Evolutionary conservation across 2,888 invertebrate species (phyloP).

Genomic region (Phengaris alcon): DNA sequence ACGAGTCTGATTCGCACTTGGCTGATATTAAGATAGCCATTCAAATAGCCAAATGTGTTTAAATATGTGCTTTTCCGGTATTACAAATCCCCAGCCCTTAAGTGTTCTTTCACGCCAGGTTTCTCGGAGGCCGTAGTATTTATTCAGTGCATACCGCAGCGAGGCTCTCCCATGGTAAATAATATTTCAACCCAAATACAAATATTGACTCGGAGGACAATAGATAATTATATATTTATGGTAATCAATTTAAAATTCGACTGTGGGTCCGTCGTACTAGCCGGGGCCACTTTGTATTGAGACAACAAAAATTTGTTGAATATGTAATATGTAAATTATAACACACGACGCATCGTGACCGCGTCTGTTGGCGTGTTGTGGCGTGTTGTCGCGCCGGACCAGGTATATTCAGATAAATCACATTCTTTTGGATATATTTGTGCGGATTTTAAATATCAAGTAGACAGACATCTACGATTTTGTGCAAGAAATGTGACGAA

Average conservation of each 20-base stretch:
- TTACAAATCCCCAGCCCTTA: no score
- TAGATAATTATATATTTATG: background rate
- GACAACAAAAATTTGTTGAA: constrained; percentile 24
- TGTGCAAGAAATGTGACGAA: no score
- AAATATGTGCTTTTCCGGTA: no score
- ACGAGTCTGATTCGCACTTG: no score
- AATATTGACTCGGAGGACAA: constrained; percentile 6
- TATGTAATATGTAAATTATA: constrained; percentile 23
- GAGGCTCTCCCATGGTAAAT: background rate
- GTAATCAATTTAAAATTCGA: no score
- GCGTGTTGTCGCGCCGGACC: background rate
- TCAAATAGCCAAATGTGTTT: no score
- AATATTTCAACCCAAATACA: constrained; percentile 5
- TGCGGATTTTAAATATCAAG: background rate
- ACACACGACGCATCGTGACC: constrained; percentile 11
- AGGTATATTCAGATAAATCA: background rate
- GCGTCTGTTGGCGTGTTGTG: background rate
- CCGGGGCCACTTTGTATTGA: constrained; percentile 21
- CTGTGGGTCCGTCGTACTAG: background rate
- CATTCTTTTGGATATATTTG: background rate
- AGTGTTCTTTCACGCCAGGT: background rate
- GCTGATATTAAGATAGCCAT: no score
- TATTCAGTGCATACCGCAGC: background rate
- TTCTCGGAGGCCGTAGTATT: background rate
- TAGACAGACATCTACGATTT: background rate